phyloP scores from a whole-genome alignment of 2,113 vertebrate species.

The Suricata suricatta region DNA sequence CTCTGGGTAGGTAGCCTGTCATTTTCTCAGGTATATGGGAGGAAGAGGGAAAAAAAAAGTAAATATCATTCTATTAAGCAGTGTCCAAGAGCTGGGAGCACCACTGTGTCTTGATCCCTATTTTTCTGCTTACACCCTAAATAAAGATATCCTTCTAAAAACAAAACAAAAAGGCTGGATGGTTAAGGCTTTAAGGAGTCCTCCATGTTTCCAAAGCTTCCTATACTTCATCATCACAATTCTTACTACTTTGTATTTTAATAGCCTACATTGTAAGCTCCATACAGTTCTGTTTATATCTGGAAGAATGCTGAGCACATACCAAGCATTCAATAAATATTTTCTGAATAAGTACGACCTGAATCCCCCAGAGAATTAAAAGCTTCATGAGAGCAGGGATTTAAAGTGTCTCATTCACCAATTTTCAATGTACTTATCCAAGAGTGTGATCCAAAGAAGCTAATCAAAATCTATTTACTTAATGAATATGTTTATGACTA shows the following conservation, averaged over 20 bases:
- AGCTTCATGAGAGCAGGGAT: constrained; percentile 42
- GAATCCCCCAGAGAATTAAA: constrained; percentile 55
- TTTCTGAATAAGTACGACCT: constrained; percentile 67
- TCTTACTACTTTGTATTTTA: constrained; percentile 44
- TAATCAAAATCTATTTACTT: constrained; percentile 33
- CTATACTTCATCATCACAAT: constrained; percentile 34
- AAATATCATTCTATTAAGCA: background rate
- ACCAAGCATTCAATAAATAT: constrained; percentile 72
- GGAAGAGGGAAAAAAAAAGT: background rate
- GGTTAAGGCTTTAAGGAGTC: background rate
- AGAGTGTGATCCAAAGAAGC: constrained; percentile 18
- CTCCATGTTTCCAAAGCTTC: constrained; percentile 34
- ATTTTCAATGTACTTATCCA: constrained; percentile 22
- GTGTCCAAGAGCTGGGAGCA: background rate
- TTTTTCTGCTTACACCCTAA: constrained; percentile 35
- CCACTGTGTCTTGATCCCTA: background rate
- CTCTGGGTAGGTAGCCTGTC: background rate
- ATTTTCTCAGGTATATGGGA: background rate
- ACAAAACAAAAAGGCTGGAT: background rate
- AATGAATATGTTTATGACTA: background rate
- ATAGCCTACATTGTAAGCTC: constrained; percentile 51
- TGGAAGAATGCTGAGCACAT: constrained; percentile 57
- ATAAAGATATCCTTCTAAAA: background rate
- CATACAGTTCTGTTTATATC: constrained; percentile 65
- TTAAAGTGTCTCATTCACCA: constrained; percentile 20